Evolutionary conservation across 2,888 invertebrate species (phyloP).

Genomic region (Drosophila rubida): DNA sequence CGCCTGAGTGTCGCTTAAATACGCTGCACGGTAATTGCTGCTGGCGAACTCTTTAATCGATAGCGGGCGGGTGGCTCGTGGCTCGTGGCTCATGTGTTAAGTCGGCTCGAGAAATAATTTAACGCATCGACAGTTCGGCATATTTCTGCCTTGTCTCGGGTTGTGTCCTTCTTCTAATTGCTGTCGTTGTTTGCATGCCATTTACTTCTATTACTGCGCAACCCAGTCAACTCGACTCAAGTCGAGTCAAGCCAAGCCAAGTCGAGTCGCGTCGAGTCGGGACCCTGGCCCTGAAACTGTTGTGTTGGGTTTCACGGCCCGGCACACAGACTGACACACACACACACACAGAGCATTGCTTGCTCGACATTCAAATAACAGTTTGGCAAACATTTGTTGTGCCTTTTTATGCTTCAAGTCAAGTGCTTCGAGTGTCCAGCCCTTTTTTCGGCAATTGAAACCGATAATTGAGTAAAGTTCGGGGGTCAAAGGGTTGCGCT

Average conservation of each 20-base stretch:
- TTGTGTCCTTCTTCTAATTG: slow-evolving; percentile 31
- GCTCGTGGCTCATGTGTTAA: no score
- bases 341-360: neutral
- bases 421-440: slow-evolving; percentile 28
- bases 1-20: neutral
- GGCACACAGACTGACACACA: slow-evolving; percentile 30
- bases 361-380: slow-evolving; percentile 36
- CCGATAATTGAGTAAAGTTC: slow-evolving; percentile 4
- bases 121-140: slow-evolving; percentile 57
- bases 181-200: slow-evolving; percentile 32
- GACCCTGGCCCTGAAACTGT: slow-evolving; percentile 52
- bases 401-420: slow-evolving; percentile 52
- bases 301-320: slow-evolving; percentile 51
- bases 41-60: neutral
- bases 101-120: slow-evolving; percentile 53
- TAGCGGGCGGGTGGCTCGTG: no score
- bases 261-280: no score
- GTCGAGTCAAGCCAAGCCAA: no score
- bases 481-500: neutral
- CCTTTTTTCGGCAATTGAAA: slow-evolving; percentile 2
- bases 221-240: neutral
- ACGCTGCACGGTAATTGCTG: slow-evolving; percentile 2
- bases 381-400: no score
- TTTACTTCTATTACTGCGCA: slow-evolving; percentile 9
- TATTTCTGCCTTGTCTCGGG: slow-evolving; percentile 40